phyloP scores from a whole-genome alignment of 2,797 vertebrate species.

The Alauda arvensis region DNA sequence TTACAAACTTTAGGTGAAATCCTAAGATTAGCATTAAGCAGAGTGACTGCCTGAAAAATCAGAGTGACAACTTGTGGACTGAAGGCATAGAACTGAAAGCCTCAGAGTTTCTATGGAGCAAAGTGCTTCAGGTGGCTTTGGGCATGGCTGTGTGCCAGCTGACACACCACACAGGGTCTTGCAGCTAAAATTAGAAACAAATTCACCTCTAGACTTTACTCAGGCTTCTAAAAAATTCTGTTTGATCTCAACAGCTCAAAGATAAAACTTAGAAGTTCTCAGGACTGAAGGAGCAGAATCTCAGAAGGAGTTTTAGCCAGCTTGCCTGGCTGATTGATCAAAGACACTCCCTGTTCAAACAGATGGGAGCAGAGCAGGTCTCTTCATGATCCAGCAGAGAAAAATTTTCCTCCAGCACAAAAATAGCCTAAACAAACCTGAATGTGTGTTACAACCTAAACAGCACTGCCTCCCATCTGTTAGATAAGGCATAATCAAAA shows the following conservation, averaged over 20 bases:
- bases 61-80: neutral
- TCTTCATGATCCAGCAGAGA: neutral
- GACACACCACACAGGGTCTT: neutral
- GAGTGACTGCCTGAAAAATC: neutral
- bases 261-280: neutral
- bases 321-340: neutral
- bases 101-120: neutral
- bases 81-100: neutral
- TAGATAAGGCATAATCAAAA: neutral
- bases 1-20: neutral
- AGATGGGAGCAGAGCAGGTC: neutral
- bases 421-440: neutral
- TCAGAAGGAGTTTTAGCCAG: neutral
- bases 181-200: neutral
- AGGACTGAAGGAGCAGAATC: neutral
- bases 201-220: neutral
- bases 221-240: neutral
- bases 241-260: neutral
- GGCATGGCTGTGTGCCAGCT: neutral
- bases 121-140: neutral
- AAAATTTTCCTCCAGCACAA: neutral
- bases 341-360: neutral
- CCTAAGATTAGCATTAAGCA: neutral
- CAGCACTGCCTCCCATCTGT: neutral
- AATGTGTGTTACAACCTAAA: neutral